A percentile compares a stretch with the other conserved stretches of the same genome.
These are phyloP conservation scores for Monodelphis domestica DNA, from an alignment of 2,797 vertebrate genomes.

Conservation along the genomic window DNA sequence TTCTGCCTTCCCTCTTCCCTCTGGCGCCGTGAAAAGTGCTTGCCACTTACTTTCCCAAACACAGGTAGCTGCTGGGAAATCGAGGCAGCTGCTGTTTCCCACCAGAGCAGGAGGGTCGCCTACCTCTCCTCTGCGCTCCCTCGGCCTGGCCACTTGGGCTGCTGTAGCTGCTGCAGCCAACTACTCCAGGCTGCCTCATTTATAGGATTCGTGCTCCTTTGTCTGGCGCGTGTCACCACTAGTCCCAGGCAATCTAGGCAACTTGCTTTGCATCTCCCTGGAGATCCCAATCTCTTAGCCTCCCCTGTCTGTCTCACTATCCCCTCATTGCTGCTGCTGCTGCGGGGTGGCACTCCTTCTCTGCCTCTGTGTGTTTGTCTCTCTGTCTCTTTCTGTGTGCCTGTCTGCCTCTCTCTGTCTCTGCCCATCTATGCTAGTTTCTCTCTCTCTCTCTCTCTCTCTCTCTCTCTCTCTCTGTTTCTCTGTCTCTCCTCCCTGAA, in stretches of 20 bases:
- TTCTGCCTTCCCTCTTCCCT: not conserved
- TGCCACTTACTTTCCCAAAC: conserved; percentile 75
- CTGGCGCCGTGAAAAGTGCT: not conserved
- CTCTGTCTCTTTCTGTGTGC: not conserved
- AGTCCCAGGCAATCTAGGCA: conserved; percentile 80
- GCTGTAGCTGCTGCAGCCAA: conserved; percentile 66
- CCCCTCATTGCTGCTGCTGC: not conserved
- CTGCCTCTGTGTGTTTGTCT: not conserved
- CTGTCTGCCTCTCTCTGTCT: not conserved
- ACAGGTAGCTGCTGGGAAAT: conserved; percentile 31
- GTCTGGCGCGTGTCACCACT: conserved; percentile 90
- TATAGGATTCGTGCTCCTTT: conserved; percentile 90
- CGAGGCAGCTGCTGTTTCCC: accelerated
- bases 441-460: too few relatives aligned
- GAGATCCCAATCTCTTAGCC: conserved; percentile 74
- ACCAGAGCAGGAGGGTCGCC: not conserved
- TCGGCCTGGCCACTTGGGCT: conserved; percentile 49
- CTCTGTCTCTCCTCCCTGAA: not conserved
- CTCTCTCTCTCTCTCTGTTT: too few relatives aligned
- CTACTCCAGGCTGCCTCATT: conserved; percentile 82
- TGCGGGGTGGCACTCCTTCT: not conserved
- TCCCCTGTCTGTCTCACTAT: conserved; percentile 51
- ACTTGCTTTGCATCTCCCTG: conserved; percentile 82
- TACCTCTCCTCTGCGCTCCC: not conserved
- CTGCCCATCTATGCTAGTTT: too few relatives aligned